phyloP scores from a whole-genome alignment of 2,888 invertebrate genomes.

The Pandemis corylana region DNA sequence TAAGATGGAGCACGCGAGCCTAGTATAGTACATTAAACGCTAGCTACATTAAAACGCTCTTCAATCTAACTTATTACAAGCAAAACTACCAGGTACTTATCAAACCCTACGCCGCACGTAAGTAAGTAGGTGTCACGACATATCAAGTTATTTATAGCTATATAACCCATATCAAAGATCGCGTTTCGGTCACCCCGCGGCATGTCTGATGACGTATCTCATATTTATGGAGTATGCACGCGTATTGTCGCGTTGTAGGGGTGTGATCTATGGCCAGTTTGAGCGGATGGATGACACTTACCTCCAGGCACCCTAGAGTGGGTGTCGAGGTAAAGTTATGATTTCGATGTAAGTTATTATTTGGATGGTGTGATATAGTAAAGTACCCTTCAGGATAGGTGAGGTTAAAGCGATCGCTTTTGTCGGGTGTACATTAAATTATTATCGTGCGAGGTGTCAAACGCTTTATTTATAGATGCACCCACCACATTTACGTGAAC shows the following conservation, averaged over 20 bases:
- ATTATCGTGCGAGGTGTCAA: constrained; percentile 32
- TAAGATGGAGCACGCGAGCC: too few relatives aligned
- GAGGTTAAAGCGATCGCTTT: constrained; percentile 16
- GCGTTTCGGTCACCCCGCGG: constrained; percentile 45
- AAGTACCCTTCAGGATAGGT: constrained; percentile 32
- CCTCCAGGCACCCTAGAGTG: constrained; percentile 57
- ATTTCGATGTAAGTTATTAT: constrained; percentile 36
- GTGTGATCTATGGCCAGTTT: constrained; percentile 68
- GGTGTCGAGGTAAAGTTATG: constrained; percentile 52
- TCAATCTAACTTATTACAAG: constrained; percentile 7
- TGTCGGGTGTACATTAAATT: constrained; percentile 27
- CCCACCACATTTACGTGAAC: neutral
- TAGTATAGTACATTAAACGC: neutral
- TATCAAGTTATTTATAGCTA: constrained; percentile 73
- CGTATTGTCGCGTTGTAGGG: constrained; percentile 60
- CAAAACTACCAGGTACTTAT: constrained; percentile 30
- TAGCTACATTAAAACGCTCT: constrained; percentile 4
- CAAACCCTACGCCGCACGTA: constrained; percentile 52
- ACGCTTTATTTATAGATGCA: constrained; percentile 8
- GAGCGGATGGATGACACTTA: constrained; percentile 60
- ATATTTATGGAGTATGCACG: constrained; percentile 69
- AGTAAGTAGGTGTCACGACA: constrained; percentile 73
- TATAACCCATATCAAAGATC: constrained; percentile 63
- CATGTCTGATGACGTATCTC: constrained; percentile 71
- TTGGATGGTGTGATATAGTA: constrained; percentile 28